phyloP scores from a whole-genome alignment of 2,888 invertebrate species.

The Chelonus formosanus region DNA sequence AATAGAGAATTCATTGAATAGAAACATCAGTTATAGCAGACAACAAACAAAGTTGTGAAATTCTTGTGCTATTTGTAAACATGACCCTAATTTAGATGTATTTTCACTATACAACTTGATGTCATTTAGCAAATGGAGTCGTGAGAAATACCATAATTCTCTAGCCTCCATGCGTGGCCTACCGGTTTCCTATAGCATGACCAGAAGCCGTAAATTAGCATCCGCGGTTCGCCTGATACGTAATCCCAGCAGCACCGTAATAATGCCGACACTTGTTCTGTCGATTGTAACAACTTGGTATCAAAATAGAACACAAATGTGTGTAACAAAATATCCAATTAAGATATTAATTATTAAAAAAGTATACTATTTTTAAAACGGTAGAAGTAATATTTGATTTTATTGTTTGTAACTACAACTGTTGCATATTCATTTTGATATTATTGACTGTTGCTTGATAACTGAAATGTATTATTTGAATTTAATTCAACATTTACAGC shows the following conservation, averaged over 20 bases:
- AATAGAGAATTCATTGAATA: too few species aligned
- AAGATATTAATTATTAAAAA: too few species aligned
- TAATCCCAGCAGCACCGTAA: conserved; percentile 38
- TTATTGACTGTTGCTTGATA: too few species aligned
- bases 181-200: conserved; percentile 44
- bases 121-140: conserved; percentile 5
- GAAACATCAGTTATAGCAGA: too few species aligned
- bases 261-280: conserved; percentile 27
- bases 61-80: too few species aligned
- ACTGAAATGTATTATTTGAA: too few species aligned
- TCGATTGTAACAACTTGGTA: conserved; percentile 22
- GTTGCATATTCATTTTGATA: too few species aligned
- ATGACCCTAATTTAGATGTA: conserved; percentile 8
- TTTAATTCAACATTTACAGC: too few species aligned
- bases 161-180: conserved; percentile 2
- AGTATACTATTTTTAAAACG: too few species aligned
- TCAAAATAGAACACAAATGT: background rate
- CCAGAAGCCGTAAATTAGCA: conserved; percentile 48
- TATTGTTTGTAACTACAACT: too few species aligned
- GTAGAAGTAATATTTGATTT: too few species aligned
- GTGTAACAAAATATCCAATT: background rate
- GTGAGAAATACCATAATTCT: conserved; percentile 18
- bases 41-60: too few species aligned
- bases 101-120: conserved; percentile 6
- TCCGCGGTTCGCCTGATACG: conserved; percentile 41